phyloP scores from a whole-genome alignment of 2,797 vertebrate species.

The Manis crassicaudata region DNA sequence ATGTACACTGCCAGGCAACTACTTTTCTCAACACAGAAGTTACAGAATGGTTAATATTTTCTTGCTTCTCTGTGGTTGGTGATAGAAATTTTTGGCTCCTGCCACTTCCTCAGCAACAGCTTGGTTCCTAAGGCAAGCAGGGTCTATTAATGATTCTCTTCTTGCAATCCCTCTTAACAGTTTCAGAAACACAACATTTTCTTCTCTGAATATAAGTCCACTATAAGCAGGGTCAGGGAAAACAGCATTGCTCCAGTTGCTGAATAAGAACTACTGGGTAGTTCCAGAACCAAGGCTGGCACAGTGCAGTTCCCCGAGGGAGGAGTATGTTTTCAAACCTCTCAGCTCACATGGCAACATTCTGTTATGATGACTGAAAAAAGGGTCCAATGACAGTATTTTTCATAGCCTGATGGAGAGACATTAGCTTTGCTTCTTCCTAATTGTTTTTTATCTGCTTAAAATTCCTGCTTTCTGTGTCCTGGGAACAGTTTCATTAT shows the following conservation, averaged over 20 bases:
- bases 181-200: slow-evolving; percentile 35
- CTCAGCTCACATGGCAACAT: slow-evolving; percentile 36
- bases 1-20: neutral
- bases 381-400: neutral
- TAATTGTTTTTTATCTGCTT: slow-evolving; percentile 33
- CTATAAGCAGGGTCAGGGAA: neutral
- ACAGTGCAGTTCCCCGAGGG: neutral
- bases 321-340: neutral
- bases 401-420: neutral
- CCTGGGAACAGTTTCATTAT: slow-evolving; percentile 34
- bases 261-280: neutral
- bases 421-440: slow-evolving; percentile 34
- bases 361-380: slow-evolving; percentile 40
- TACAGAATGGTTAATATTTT: neutral
- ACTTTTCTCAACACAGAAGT: slow-evolving; percentile 17
- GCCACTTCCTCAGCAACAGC: slow-evolving; percentile 54
- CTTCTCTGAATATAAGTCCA: neutral
- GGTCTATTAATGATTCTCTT: slow-evolving; percentile 6
- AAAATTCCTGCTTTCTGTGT: slow-evolving; percentile 12
- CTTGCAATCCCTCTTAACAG: slow-evolving; percentile 44
- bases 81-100: slow-evolving; percentile 35
- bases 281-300: slow-evolving; percentile 6
- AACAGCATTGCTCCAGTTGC: neutral
- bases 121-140: slow-evolving; percentile 50
- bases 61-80: slow-evolving; percentile 33